Percentiles rank a stretch among this genome's conserved stretches.
These are phyloP conservation scores for Scaptomyza hsui DNA, from an alignment of 1,140 invertebrate genomes.

Conservation along the genomic window DNA sequence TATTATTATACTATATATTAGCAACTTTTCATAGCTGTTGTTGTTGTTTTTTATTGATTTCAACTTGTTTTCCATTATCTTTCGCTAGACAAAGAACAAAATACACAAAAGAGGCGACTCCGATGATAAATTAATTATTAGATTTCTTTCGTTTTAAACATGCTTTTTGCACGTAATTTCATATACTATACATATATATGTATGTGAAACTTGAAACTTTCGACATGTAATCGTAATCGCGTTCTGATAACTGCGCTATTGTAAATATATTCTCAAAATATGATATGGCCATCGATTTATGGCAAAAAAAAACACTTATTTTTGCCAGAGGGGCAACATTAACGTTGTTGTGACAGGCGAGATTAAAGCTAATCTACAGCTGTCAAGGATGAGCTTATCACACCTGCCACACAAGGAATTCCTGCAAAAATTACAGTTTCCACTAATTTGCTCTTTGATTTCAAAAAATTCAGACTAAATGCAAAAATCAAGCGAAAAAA, in stretches of 20 bases:
- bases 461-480: too few relatives aligned
- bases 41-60: too few relatives aligned
- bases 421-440: too few relatives aligned
- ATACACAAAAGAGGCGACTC: conserved; percentile 12
- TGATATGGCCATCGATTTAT: conserved; percentile 35
- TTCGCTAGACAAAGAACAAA: conserved; percentile 19
- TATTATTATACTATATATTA: neutral
- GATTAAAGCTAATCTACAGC: conserved; percentile 1
- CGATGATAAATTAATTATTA: conserved; percentile 16
- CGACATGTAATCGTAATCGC: conserved; percentile 28
- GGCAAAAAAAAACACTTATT: conserved; percentile 1
- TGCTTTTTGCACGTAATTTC: conserved; percentile 20
- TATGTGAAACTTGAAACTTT: conserved; percentile 6
- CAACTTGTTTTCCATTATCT: conserved; percentile 32
- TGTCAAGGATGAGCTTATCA: conserved; percentile 15
- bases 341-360: conserved; percentile 1
- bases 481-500: too few relatives aligned
- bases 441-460: too few relatives aligned
- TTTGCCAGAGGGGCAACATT: too few relatives aligned
- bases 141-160: conserved; percentile 28
- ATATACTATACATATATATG: too few relatives aligned
- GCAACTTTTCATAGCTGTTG: too few relatives aligned
- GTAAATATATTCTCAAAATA: conserved; percentile 32
- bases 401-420: too few relatives aligned
- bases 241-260: conserved; percentile 24